A percentile compares a stretch with the other conserved stretches of the same genome.
phyloP scores from a whole-genome alignment of 1,140 invertebrate genomes.

The Zaprionus lachaisei region DNA sequence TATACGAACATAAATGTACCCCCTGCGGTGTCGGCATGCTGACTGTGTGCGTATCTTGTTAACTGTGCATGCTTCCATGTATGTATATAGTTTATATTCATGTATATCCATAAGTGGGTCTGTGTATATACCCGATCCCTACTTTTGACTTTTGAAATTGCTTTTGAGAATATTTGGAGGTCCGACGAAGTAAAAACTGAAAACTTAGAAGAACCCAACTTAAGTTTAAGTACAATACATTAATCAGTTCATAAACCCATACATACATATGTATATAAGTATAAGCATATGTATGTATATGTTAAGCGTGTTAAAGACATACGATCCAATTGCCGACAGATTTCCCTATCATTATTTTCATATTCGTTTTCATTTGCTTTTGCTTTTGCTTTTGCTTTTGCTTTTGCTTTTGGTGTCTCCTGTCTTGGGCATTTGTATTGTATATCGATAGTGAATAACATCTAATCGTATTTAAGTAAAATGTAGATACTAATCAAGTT shows the following conservation, averaged over 20 bases:
- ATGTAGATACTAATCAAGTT: constrained; percentile 31
- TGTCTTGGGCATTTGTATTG: background rate
- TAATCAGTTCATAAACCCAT: background rate
- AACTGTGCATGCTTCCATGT: background rate
- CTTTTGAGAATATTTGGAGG: constrained; percentile 2
- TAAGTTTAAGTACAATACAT: background rate
- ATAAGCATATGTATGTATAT: background rate
- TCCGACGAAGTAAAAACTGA: constrained; percentile 2
- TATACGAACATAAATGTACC: background rate
- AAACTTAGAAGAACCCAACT: constrained; percentile 1
- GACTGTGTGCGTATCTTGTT: background rate
- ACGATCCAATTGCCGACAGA: constrained; percentile 6
- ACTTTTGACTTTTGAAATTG: background rate
- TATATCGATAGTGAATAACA: constrained; percentile 6
- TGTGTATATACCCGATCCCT: constrained; percentile 4
- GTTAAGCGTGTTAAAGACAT: constrained; percentile 7
- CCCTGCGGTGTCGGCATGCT: background rate
- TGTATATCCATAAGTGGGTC: background rate
- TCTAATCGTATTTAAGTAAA: constrained; percentile 10
- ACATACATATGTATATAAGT: background rate
- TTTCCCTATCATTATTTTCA: background rate
- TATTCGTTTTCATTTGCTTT: background rate
- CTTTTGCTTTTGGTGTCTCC: background rate
- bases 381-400: background rate
- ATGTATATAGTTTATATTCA: background rate